Conservation (phyloP, 2,888 invertebrate species). For the Dastarcus helophoroides region DNA sequence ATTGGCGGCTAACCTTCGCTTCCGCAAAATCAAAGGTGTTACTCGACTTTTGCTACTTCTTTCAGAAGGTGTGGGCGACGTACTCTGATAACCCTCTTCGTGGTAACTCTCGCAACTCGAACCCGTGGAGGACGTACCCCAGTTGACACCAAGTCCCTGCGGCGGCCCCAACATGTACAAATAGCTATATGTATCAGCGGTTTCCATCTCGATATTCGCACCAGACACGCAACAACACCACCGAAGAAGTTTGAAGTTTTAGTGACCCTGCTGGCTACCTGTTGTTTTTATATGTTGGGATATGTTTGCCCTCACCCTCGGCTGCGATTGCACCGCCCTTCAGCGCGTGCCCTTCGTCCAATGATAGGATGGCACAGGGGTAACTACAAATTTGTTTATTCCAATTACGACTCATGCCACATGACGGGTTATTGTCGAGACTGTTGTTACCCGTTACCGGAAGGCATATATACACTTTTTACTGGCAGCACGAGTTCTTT, state of each 20-base stretch:
- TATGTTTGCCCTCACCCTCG: slow-evolving; percentile 9
- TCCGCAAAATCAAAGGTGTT: slow-evolving; percentile 66
- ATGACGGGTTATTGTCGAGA: slow-evolving; percentile 17
- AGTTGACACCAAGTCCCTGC: slow-evolving; percentile 15
- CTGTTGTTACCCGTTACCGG: slow-evolving; percentile 10
- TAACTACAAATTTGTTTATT: slow-evolving; percentile 17
- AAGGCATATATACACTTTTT: no score
- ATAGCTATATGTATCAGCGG: slow-evolving; percentile 27
- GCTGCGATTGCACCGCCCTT: slow-evolving; percentile 6
- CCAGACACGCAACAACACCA: slow-evolving; percentile 1
- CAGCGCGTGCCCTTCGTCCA: slow-evolving; percentile 32
- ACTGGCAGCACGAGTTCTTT: slow-evolving; percentile 3
- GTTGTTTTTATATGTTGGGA: slow-evolving; percentile 11
- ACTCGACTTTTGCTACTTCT: slow-evolving; percentile 36
- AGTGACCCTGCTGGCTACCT: slow-evolving; percentile 10
- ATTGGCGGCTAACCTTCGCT: slow-evolving; percentile 83
- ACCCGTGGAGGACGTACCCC: slow-evolving; percentile 24
- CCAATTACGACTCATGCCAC: slow-evolving; percentile 19
- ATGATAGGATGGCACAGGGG: slow-evolving; percentile 16
- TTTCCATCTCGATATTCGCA: slow-evolving; percentile 18
- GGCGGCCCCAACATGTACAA: slow-evolving; percentile 27
- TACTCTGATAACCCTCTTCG: slow-evolving; percentile 26
- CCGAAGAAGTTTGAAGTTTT: slow-evolving; percentile 2
- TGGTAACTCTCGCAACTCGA: slow-evolving; percentile 28
- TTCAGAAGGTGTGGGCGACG: slow-evolving; percentile 22